Conservation (phyloP, 2,888 invertebrate species). For the Leptopterna dolabrata region DNA sequence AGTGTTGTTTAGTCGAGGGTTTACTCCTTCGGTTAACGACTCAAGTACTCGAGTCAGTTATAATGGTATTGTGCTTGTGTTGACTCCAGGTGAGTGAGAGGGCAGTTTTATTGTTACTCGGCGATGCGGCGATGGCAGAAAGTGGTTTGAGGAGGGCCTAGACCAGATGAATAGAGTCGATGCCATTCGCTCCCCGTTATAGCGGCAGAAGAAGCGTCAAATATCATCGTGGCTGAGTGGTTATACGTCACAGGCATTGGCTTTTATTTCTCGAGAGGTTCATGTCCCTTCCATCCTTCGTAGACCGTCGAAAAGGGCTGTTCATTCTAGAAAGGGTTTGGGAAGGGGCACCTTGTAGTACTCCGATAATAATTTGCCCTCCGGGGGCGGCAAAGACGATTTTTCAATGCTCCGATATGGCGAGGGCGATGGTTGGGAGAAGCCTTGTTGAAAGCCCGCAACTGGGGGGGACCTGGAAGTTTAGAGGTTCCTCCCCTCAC, state of each 20-base stretch:
- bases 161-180: background rate
- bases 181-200: background rate
- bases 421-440: background rate
- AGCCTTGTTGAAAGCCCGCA: conserved; percentile 10
- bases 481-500: background rate
- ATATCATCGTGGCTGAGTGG: background rate
- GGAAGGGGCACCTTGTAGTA: background rate
- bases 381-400: conserved; percentile 14
- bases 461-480: background rate
- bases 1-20: too few relatives aligned
- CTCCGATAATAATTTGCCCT: conserved; percentile 39
- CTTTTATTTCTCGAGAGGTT: conserved; percentile 8
- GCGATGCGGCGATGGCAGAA: background rate
- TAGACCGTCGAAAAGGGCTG: background rate
- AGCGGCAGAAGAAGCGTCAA: background rate
- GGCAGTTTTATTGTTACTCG: background rate
- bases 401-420: conserved; percentile 6
- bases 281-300: conserved; percentile 6
- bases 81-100: background rate
- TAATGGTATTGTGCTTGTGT: too few relatives aligned
- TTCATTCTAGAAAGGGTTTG: background rate
- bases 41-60: too few relatives aligned
- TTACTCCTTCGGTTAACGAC: too few relatives aligned
- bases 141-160: background rate
- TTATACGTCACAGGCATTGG: conserved; percentile 38